Evolutionary conservation across 2,113 vertebrate species (phyloP).

Genomic region (Bettongia penicillata): DNA sequence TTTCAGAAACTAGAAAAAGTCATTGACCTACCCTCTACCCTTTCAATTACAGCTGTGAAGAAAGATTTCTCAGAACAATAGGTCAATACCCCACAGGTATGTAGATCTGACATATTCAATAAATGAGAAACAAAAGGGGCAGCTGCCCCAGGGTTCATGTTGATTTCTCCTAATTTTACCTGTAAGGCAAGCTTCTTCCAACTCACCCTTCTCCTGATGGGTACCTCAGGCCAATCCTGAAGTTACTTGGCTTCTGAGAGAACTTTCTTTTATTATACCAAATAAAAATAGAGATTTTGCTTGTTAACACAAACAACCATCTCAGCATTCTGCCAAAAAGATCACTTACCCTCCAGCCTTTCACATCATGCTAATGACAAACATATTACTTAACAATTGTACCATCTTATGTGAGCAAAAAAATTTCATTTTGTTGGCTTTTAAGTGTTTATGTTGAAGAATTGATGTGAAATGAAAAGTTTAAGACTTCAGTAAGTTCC

Average conservation of each 20-base stretch:
- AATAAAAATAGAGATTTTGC: background rate
- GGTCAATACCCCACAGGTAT: background rate
- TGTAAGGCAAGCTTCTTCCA: background rate
- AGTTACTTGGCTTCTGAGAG: too few species aligned
- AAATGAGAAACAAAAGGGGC: background rate
- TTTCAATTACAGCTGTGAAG: background rate
- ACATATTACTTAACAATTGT: background rate
- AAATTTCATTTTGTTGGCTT: background rate
- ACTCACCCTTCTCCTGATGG: background rate
- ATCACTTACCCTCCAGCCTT: background rate
- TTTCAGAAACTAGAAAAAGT: background rate
- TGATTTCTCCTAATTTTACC: background rate
- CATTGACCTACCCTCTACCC: background rate
- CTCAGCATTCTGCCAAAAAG: background rate
- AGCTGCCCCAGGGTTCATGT: background rate
- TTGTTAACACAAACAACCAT: background rate
- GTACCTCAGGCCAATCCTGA: background rate
- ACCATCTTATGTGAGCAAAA: background rate
- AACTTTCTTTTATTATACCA: background rate
- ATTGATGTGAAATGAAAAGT: background rate
- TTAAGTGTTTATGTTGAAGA: background rate
- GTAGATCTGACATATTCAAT: background rate
- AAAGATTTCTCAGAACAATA: background rate
- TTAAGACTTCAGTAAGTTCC: slow-evolving; percentile 9
- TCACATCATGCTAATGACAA: background rate